Conservation (phyloP, 2,888 invertebrate species). For the Tholera decimalis region DNA sequence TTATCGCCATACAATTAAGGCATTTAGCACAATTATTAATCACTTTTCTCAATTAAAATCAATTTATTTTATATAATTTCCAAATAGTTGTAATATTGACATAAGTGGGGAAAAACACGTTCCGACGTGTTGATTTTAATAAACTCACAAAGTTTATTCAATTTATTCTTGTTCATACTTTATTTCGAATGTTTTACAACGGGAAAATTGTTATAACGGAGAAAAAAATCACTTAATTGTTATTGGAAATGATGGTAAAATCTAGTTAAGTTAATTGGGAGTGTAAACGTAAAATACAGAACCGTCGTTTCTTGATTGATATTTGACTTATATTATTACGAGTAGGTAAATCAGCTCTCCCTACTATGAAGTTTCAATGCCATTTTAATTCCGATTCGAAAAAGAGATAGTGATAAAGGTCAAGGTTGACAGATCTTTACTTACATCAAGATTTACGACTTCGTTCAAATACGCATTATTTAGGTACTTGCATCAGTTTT, state of each 20-base stretch:
- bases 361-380: too few species aligned
- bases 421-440: too few species aligned
- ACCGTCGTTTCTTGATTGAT: neutral
- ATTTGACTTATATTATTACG: conserved; percentile 17
- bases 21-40: conserved; percentile 64
- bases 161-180: conserved; percentile 34
- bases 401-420: too few species aligned
- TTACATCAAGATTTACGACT: neutral
- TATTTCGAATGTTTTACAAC: conserved; percentile 47
- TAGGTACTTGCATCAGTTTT: too few species aligned
- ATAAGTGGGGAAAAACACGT: conserved; percentile 60
- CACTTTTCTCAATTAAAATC: conserved; percentile 67
- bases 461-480: neutral
- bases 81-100: conserved; percentile 60
- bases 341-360: too few species aligned
- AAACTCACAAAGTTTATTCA: conserved; percentile 42
- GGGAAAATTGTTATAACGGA: conserved; percentile 42
- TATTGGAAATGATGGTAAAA: conserved; percentile 39
- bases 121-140: conserved; percentile 56
- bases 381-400: too few species aligned
- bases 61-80: conserved; percentile 67
- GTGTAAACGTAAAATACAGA: conserved; percentile 7
- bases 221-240: conserved; percentile 44
- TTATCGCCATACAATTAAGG: conserved; percentile 62
- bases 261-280: conserved; percentile 28